Evolutionary conservation across 2,888 invertebrate species (phyloP), one percentile per base, ranked within the genome.

Genomic region (Cephus rjabovi): DNA sequence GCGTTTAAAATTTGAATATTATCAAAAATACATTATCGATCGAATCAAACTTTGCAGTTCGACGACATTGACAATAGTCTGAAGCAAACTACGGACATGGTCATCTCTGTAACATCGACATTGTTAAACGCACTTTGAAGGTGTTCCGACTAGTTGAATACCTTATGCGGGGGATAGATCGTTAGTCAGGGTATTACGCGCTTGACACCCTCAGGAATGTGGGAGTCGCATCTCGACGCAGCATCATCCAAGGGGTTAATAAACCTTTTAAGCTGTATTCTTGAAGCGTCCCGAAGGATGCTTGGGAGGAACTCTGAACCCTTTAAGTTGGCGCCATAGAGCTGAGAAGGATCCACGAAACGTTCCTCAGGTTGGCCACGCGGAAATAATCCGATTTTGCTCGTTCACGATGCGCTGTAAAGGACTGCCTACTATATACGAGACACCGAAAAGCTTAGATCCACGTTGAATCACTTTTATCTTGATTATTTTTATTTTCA

Each of bases 171-270:
- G 70, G 76, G 74, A 73, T 75, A 74, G 78, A 81, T 83, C 83
- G 82, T 84, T 80, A 84, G 81, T 84, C 83, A 82, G 77, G 80
- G 80, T 81, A 85, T 85, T 84, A 85, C 82, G 79, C 73, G 77
- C 76, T 79, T 81, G 78, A 78, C 78, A 78, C 78, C 78, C 78
- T 56, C 15, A 12, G 78, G 78, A 78, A 78, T 78, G 71, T 34
- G 23, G 69, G n/a, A 33, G 73, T 69, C 69, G n/a, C 76, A 78
- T 78, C 78, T 78, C 35, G 71, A 69, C 71, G 71, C 75, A 33
- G 68, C 71, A 78, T 78, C 78, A 76, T 73, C 73, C 31, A 68
- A 71, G 23, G 73, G 75, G 75, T 78, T 78, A 78, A 78, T 76
- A 78, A 78, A 78, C 78, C 76, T 69, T 76, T 73, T 40, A 78